Base-by-base conservation (phyloP, 2,888 invertebrate species). In the Aspidapion aeneum region DNA sequence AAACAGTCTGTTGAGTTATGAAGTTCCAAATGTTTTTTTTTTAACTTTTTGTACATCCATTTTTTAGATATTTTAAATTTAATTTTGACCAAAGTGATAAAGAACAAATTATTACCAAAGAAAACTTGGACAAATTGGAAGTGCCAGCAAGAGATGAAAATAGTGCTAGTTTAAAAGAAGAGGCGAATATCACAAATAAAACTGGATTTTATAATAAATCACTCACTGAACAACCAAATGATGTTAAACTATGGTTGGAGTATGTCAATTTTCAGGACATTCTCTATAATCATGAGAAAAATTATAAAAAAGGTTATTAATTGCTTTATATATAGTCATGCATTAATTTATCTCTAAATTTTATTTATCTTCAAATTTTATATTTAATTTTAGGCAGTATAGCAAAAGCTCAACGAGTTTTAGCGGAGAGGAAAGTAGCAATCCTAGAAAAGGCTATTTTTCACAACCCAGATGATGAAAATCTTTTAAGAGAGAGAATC, bases 381-480 rank as follows among this genome's bases (percentile, higher is more conserved):
- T 35, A 35, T 35, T 7, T 35, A 7, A 7, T 35, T 35, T 12
- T 35, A 35, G 66, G 67, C 1, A 78, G 79, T 63, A 76, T 78
- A 57, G 81, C 78, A 1, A 81, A 80, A 71, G 80, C 79, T 17
- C 73, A 75, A 55, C 71, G 78, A 62, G 80, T 79, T n/a, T 73
- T 75, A 62, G 79, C 78, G 18, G 84, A 87, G 72, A 83, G 85
- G 60, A 87, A 89, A 75, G 72, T 89, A 56, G 81, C 85, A 12
- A 86, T 87, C 55, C 74, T 88, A 5, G 86, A 88, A 61, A 84
- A 83, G 73, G 88, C 87, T 0, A 73, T 90, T 2, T 77, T 80
- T 21, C 79, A 81, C 54, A 88, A 88, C 78, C 79, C 82, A 1
- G 79, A 82, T 62, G 84, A 84, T 61, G 82, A 82, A 54, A 72